Evolutionary conservation across 1,140 invertebrate species (phyloP).

Genomic region (Drosophila bocki): DNA sequence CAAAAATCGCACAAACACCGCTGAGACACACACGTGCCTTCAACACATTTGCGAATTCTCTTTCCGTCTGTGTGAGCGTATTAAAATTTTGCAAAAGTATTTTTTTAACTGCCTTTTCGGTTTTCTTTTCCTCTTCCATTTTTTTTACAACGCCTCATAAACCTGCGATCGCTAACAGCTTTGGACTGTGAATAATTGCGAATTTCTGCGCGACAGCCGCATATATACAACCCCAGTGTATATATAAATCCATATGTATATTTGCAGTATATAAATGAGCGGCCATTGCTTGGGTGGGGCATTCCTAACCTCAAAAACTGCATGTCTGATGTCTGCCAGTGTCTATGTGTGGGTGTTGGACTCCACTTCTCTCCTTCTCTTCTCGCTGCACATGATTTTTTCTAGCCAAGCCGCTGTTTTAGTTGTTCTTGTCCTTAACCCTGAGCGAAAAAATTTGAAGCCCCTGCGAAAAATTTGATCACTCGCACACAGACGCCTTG

Average conservation of each 20-base stretch:
- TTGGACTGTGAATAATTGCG: constrained; percentile 79
- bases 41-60: constrained; percentile 78
- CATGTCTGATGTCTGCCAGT: constrained; percentile 33
- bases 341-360: constrained; percentile 33
- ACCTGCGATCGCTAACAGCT: constrained; percentile 73
- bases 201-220: constrained; percentile 72
- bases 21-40: constrained; percentile 79
- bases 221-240: constrained; percentile 24
- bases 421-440: constrained; percentile 73
- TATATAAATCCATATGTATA: constrained; percentile 29
- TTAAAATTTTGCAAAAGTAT: constrained; percentile 74
- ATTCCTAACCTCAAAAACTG: constrained; percentile 79
- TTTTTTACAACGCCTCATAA: constrained; percentile 72
- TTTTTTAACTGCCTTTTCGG: constrained; percentile 45
- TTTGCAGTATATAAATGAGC: constrained; percentile 56
- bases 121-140: constrained; percentile 29
- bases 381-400: constrained; percentile 66
- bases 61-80: constrained; percentile 36
- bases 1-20: constrained; percentile 27
- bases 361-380: constrained; percentile 31
- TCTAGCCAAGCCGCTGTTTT: constrained; percentile 35
- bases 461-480: constrained; percentile 33
- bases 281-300: constrained; percentile 80
- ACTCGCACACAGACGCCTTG: constrained; percentile 26
- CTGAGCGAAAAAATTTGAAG: constrained; percentile 44